Percentiles rank a stretch among this genome's conserved stretches.
Conservation (phyloP, 53 echinoderm and acorn worm species). For the Hippasteria phrygiana region DNA sequence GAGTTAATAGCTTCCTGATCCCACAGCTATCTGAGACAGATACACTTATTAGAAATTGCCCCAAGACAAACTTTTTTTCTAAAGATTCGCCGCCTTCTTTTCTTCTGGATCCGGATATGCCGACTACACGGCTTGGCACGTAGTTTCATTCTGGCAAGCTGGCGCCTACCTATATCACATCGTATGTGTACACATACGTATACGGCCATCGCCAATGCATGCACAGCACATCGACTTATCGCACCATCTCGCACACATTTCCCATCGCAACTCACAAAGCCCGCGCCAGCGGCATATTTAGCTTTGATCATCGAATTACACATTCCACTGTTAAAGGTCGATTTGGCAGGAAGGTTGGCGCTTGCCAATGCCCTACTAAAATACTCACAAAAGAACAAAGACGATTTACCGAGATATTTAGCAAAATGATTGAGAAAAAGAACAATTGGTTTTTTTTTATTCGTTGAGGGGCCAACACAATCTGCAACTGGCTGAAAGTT, state of each 20-base stretch:
- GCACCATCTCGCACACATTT: slow-evolving; percentile 49
- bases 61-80: not conserved
- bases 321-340: slow-evolving; percentile 38
- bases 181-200: not conserved
- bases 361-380: not conserved
- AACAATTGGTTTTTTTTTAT: too few species aligned
- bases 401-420: not conserved
- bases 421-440: not conserved
- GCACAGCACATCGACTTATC: slow-evolving; percentile 7
- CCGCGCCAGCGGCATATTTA: slow-evolving; percentile 46
- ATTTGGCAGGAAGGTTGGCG: slow-evolving; percentile 18
- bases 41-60: slow-evolving; percentile 23
- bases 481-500: too few species aligned
- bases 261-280: slow-evolving; percentile 29
- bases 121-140: not conserved
- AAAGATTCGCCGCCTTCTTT: not conserved
- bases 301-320: slow-evolving; percentile 64
- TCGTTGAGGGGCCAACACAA: too few species aligned
- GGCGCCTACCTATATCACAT: too few species aligned
- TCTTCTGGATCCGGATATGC: not conserved
- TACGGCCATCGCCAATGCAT: not conserved
- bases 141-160: not conserved
- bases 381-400: not conserved
- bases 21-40: not conserved
- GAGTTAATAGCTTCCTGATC: slow-evolving; percentile 16